Evolutionary conservation across 2,113 vertebrate genomes (phyloP).

Genomic region (Rhea pennata): DNA sequence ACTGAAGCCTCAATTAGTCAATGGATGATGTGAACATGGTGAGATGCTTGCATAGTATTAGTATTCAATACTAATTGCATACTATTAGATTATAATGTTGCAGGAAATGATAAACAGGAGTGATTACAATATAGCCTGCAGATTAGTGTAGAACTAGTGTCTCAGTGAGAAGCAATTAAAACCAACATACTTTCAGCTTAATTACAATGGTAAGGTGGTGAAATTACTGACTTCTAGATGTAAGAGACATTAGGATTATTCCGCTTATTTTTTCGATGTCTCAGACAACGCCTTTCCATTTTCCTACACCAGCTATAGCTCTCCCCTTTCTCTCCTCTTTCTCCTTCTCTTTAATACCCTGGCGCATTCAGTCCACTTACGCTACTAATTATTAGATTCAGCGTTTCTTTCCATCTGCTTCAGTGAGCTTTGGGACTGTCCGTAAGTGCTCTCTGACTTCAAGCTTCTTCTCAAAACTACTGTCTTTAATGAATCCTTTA

Average conservation of each 20-base stretch:
- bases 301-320: neutral
- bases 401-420: neutral
- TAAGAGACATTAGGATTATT: neutral
- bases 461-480: neutral
- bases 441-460: neutral
- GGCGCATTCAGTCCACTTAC: neutral
- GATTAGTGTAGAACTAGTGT: neutral
- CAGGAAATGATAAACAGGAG: constrained; percentile 23
- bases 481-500: neutral
- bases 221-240: neutral
- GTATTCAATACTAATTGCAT: neutral
- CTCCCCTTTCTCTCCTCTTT: neutral
- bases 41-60: neutral
- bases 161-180: constrained; percentile 14
- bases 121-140: neutral
- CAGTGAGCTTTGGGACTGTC: neutral
- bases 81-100: constrained; percentile 38
- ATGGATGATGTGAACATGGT: constrained; percentile 9
- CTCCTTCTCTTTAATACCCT: neutral
- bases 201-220: neutral
- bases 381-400: neutral
- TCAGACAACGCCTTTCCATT: neutral
- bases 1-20: constrained; percentile 34
- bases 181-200: neutral
- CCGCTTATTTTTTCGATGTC: neutral